Conservation (phyloP, 2,797 vertebrate genomes). For the Coluber constrictor region DNA sequence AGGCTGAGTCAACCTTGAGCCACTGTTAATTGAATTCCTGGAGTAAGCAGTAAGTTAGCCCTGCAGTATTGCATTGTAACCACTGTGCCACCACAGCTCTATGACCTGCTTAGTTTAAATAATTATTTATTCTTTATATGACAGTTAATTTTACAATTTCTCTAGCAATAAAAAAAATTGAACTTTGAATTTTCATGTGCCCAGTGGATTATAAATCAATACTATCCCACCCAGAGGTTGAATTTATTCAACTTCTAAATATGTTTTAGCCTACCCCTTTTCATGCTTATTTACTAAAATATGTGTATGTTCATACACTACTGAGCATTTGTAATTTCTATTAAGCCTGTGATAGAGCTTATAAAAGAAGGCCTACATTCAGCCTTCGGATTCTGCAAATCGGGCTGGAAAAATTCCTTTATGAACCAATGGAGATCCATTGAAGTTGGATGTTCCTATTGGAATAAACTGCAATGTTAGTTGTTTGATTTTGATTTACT, state of each 20-base stretch:
- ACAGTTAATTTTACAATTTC: neutral
- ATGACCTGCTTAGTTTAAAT: neutral
- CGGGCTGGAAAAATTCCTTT: neutral
- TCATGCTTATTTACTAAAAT: neutral
- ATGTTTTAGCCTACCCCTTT: neutral
- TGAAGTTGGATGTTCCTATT: neutral
- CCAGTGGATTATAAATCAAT: neutral
- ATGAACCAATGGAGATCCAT: neutral
- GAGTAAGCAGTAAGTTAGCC: no score
- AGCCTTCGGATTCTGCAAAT: neutral
- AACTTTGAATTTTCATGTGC: neutral
- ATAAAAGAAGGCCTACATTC: neutral
- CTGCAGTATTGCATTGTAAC: no score
- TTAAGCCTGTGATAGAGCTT: neutral
- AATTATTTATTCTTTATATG: neutral
- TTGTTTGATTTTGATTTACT: neutral
- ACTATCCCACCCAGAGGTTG: neutral
- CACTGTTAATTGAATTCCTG: no score
- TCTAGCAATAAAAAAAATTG: neutral
- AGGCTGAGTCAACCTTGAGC: no score
- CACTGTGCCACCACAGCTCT: no score
- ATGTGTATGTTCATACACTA: neutral
- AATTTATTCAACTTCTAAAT: neutral
- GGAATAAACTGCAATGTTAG: neutral
- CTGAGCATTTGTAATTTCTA: neutral